Evolutionary conservation across 2,888 invertebrate genomes (phyloP).

Genomic region (Eupeodes luniger): DNA sequence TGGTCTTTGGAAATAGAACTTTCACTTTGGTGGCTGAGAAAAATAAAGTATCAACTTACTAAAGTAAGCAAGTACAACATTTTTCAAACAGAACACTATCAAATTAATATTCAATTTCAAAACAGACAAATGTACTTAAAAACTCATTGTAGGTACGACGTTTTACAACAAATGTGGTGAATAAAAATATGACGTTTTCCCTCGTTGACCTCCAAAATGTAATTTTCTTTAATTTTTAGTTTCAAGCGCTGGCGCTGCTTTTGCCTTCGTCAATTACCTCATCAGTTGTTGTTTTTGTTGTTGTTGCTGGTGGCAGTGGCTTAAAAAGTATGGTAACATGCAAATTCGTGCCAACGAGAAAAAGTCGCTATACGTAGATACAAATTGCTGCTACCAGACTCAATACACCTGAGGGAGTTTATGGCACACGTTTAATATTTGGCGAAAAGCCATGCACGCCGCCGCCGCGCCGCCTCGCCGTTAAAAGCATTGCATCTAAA

Average conservation of each 20-base stretch:
- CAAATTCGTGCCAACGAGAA: constrained; percentile 55
- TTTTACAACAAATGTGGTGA: not conserved
- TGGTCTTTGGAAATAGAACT: no score
- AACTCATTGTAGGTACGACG: constrained; percentile 7
- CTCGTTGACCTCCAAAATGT: constrained; percentile 51
- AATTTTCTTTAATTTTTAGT: constrained; percentile 28
- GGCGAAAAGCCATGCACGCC: constrained; percentile 37
- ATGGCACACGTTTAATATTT: constrained; percentile 26
- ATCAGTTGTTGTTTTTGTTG: constrained; percentile 10
- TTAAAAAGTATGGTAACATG: constrained; percentile 34
- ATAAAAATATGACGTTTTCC: constrained; percentile 27
- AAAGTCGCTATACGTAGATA: constrained; percentile 41
- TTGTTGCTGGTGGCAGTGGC: not conserved
- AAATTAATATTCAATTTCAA: constrained; percentile 4
- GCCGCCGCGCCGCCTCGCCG: not conserved
- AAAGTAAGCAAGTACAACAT: no score
- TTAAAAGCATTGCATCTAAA: constrained; percentile 13
- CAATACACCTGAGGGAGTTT: constrained; percentile 38
- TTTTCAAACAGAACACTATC: not conserved
- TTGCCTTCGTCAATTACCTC: constrained; percentile 51
- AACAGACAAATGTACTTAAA: not conserved
- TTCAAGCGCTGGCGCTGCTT: constrained; percentile 11
- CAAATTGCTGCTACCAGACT: constrained; percentile 66
- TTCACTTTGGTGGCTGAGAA: no score
- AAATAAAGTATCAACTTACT: no score